These are phyloP conservation scores for Entelurus aequoreus DNA, from an alignment of 2,113 vertebrate species.

Conservation along the genomic window DNA sequence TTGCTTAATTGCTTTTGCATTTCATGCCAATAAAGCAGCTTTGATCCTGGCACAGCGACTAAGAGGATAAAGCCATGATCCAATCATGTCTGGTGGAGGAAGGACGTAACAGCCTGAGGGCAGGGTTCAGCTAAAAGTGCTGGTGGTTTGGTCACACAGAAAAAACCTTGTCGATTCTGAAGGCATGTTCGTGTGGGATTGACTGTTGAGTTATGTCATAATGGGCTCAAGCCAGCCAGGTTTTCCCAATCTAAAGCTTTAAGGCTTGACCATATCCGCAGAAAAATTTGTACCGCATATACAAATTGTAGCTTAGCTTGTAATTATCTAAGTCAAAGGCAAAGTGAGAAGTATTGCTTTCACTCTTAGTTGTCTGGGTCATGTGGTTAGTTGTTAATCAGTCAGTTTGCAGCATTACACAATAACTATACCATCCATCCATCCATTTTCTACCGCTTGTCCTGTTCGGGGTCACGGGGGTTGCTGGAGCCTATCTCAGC, in stretches of 20 bases:
- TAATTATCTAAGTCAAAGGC: too few relatives aligned
- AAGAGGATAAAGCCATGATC: slow-evolving; percentile 57
- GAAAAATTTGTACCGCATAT: neutral
- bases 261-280: neutral
- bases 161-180: slow-evolving; percentile 15
- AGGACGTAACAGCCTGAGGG: slow-evolving; percentile 34
- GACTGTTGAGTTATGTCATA: slow-evolving; percentile 6
- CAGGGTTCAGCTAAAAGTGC: slow-evolving; percentile 31
- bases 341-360: too few relatives aligned
- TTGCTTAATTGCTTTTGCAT: slow-evolving; percentile 29
- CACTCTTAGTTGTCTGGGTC: too few relatives aligned
- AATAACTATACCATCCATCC: too few relatives aligned
- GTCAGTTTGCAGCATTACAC: too few relatives aligned
- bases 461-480: too few relatives aligned
- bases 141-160: slow-evolving; percentile 36
- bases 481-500: too few relatives aligned
- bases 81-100: slow-evolving; percentile 40
- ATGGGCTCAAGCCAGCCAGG: neutral
- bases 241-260: neutral
- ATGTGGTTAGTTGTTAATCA: too few relatives aligned
- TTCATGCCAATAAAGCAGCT: slow-evolving; percentile 49
- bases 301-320: neutral
- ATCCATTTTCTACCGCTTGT: too few relatives aligned
- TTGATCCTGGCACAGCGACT: slow-evolving; percentile 33
- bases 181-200: slow-evolving; percentile 13